These are phyloP conservation scores for Drosophila infuscata DNA, from an alignment of 2,888 invertebrate species.

Conservation along the genomic window DNA sequence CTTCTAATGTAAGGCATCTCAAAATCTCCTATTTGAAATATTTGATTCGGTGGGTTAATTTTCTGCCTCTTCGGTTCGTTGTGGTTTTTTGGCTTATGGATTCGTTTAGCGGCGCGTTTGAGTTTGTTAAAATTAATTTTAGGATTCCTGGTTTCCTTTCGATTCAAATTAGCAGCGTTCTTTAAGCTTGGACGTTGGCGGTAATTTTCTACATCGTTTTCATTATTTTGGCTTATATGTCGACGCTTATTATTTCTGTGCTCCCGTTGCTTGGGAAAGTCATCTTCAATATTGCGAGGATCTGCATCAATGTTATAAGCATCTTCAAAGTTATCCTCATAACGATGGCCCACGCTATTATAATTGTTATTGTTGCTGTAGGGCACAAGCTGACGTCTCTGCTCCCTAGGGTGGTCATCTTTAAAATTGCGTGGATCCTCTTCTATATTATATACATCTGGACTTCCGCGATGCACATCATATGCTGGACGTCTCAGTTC, in stretches of 20 bases:
- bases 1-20: slow-evolving; percentile 21
- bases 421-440: neutral
- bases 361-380: neutral
- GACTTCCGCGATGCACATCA: neutral
- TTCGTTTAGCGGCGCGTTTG: neutral
- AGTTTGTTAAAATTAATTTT: neutral
- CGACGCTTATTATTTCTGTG: neutral
- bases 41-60: neutral
- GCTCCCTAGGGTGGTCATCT: neutral
- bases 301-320: neutral
- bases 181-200: neutral
- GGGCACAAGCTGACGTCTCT: neutral
- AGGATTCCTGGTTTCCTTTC: neutral
- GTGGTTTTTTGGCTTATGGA: too few relatives aligned
- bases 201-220: neutral
- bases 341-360: neutral
- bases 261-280: neutral
- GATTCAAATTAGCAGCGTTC: neutral
- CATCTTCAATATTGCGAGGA: neutral
- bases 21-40: slow-evolving; percentile 37
- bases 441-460: neutral
- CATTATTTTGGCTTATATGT: too few relatives aligned
- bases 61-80: neutral
- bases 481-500: neutral
- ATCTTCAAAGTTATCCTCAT: neutral